Base-by-base conservation (phyloP, 2,113 vertebrate species). In the human (Homo sapiens) region DNA sequence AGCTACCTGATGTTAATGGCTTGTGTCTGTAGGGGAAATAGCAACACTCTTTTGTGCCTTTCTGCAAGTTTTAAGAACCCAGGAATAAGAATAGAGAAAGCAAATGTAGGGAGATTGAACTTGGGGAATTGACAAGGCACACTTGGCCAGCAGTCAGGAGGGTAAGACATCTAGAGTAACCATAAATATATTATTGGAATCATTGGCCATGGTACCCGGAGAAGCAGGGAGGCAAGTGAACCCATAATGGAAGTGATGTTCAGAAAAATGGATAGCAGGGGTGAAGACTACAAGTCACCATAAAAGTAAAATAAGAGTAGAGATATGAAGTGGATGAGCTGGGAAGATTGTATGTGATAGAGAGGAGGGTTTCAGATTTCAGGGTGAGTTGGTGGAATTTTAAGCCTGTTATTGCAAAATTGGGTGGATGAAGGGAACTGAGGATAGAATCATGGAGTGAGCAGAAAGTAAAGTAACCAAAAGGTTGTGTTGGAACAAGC, bases 71-170 rank as follows among this genome's bases (percentile, higher is more conserved):
- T 89, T 87, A 75, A 72, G 57, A 87, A 84, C 8, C 3, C 20
- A 90, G 13, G 23, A 75, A 78, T 22, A 61, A n/a, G 55, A 92
- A 89, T 40, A 88, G 55, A 95, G 80, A 96, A 84, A 88, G 43
- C 11, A 48, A 3, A 90, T 90, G 12, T 48, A 35, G 66, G 2
- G 18, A 25, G 3, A 55, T 55, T 81, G 32, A 73, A 45, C 61
- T 25, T 68, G 18, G 11, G n/a, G 59, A 22, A 11, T 17, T 79
- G 66, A 82, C 3, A 50, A 64, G 70, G 17, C 27, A 57, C 23
- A n/a, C 2, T 2, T 35, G 68, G 90, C 27, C 32, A 96, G 50
- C 14, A 27, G 45, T 86, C 45, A 75, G 12, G 61, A 89, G 12
- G 8, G 12, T 75, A 38, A 43, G 25, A 89, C 23, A 79, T 32